Base-by-base conservation (phyloP, 2,113 vertebrate genomes). In the Oreochromis niloticus region DNA sequence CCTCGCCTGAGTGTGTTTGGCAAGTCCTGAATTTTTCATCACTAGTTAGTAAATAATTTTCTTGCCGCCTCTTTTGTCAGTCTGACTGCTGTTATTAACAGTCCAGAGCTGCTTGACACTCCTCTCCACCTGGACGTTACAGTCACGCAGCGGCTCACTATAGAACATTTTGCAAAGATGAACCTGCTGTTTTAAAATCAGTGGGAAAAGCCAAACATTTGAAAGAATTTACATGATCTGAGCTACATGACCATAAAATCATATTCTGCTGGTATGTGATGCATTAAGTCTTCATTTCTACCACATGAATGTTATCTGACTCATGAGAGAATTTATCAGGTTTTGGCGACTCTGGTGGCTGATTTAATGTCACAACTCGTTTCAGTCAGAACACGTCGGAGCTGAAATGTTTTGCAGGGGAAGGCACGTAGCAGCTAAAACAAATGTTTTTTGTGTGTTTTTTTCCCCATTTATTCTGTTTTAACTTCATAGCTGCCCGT, bases 11-110 rank as follows among this genome's bases (percentile, higher is more conserved):
- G 59, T 52, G 2, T 32, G 39, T 80, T 30, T 80, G 54, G 12
- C 59, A 59, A 2, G 1, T 3, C 10, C 11, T 88, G 73, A 54
- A 86, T 84, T 7, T 82, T 88, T 84, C 10, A 85, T 85, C 27
- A 2, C 41, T 7, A 41, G 22, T 82, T 56, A 9, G 17, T 46
- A 63, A 50, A 84, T 82, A 34, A 85, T 16, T 30, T 61, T n/a
- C 6, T 61, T 55, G 16, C 39, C 75, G 17, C 30, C 46, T n/a
- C 22, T 81, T 24, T 39, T 68, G 3, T 46, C n/a, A 6, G 9
- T 39, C 9, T 27, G 11, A 16, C 63, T 24, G 46, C 32, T 17
- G 30, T 36, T 12, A 24, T 73, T 39, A 80, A 50, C 10, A 9
- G 6, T 39, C 27, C 34, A 14, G 17, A 9, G 68, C 13, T 10